Evolutionary conservation across 2,113 vertebrate species (phyloP), one percentile per base, ranked within the genome.

Genomic region (Papio anubis): DNA sequence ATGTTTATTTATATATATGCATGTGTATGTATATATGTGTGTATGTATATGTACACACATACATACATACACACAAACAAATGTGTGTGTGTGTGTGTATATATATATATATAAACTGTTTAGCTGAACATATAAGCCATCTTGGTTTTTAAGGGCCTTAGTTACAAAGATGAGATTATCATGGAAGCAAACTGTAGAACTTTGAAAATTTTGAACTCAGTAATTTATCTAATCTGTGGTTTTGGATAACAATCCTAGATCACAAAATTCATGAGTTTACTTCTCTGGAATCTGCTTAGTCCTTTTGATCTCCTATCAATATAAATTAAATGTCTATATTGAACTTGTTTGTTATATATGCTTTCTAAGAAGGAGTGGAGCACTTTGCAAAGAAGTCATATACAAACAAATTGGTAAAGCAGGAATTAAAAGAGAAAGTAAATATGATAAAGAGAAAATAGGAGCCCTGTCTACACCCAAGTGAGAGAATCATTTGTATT

Each of bases 141-240:
- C 48, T 96, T 91, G 5, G 3, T 88, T 97, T 90, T 97, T 40
- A 94, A 88, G 55, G 43, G 8, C n/a, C 78, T 90, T 94, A 79
- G 40, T 82, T 43, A 86, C 20, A 12, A 45, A 87, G 17, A 59
- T 88, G 7, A 90, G 73, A 89, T 79, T 91, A 70, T n/a, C 87
- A 57, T 75, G 64, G 57, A 85, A 72, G 18, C 68, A 90, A 81
- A 89, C 27, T 89, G 8, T 61, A 48, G 8, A 93, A 48, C 48
- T 66, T 96, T 61, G 18, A 90, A 93, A 79, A 70, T n/a, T 52
- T 59, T 88, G 25, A 57, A 61, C 7, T 93, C 59, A 70, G 6
- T 75, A n/a, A 52, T 88, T 79, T 79, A 64, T 32, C 48, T 52
- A 96, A 72, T 78, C 13, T 94, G 23, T 89, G 55, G 27, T 32